phyloP scores from a whole-genome alignment of 2,888 invertebrate genomes.

The Pachymerium ferrugineum region DNA sequence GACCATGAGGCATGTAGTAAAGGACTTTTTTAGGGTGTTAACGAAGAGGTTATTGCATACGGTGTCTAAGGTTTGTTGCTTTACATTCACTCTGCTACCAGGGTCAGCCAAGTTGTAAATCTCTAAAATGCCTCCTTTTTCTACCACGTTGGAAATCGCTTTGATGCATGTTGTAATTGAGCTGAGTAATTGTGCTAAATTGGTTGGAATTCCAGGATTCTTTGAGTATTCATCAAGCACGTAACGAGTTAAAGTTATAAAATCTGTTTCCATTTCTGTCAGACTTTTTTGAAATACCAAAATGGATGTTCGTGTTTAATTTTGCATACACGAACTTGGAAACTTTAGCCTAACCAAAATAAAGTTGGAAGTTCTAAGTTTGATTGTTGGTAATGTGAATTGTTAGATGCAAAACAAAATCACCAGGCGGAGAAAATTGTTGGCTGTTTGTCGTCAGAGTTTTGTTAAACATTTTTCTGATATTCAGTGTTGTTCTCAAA shows the following conservation, averaged over 20 bases:
- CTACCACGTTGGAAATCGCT: background rate
- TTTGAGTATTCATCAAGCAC: background rate
- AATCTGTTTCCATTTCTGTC: background rate
- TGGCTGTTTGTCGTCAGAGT: too few species aligned
- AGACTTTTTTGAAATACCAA: too few species aligned
- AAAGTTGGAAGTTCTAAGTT: too few species aligned
- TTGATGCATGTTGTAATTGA: background rate
- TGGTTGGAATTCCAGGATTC: background rate
- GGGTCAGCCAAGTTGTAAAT: too few species aligned
- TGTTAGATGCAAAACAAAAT: too few species aligned
- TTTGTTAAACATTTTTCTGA: too few species aligned
- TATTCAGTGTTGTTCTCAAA: too few species aligned
- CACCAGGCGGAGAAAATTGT: too few species aligned
- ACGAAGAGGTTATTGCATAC: slow-evolving; percentile 94
- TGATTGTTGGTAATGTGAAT: too few species aligned
- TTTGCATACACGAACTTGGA: too few species aligned
- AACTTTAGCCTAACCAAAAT: too few species aligned
- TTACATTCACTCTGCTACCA: background rate
- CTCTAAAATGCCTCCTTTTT: background rate
- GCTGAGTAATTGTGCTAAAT: background rate
- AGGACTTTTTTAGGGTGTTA: slow-evolving; percentile 93
- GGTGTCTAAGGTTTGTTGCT: slow-evolving; percentile 64
- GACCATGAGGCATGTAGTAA: slow-evolving; percentile 81
- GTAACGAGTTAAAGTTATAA: background rate
- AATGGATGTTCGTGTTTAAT: too few species aligned